Evolutionary conservation across 2,797 vertebrate genomes (phyloP).

Genomic region (Eurystomus glaucurus): DNA sequence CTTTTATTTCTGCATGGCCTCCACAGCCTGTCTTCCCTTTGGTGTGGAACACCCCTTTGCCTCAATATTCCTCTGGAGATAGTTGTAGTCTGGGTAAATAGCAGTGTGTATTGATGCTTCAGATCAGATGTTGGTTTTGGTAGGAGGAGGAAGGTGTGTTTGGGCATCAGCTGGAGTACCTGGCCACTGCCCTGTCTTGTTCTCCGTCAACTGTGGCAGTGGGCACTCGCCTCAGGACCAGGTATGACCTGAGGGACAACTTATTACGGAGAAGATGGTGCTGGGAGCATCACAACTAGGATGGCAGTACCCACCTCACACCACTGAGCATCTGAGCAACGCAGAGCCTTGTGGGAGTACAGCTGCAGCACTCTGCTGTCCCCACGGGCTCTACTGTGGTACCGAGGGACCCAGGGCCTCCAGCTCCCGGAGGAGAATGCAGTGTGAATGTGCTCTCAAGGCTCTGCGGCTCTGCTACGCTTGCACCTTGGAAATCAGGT

Average conservation of each 20-base stretch:
- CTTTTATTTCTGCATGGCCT: background rate
- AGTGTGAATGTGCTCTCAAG: background rate
- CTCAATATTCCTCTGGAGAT: background rate
- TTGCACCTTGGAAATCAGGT: background rate
- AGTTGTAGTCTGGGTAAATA: background rate
- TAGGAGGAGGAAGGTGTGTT: background rate
- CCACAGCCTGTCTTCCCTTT: background rate
- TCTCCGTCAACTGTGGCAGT: background rate
- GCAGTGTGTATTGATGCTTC: background rate
- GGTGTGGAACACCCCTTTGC: background rate
- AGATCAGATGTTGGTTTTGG: background rate
- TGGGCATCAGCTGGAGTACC: background rate
- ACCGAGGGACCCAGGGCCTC: background rate
- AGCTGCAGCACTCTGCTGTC: background rate
- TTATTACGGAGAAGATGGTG: background rate
- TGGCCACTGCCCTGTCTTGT: background rate
- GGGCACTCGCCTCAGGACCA: background rate
- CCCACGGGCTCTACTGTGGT: background rate
- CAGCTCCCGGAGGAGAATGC: background rate
- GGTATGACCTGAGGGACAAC: background rate
- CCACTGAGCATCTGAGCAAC: fast-evolving
- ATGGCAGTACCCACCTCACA: background rate
- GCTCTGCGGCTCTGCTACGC: background rate
- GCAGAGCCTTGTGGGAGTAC: background rate
- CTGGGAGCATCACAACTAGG: background rate